These are phyloP conservation scores for Dinocampus coccinellae DNA, from an alignment of 2,888 invertebrate species.

Conservation along the genomic window DNA sequence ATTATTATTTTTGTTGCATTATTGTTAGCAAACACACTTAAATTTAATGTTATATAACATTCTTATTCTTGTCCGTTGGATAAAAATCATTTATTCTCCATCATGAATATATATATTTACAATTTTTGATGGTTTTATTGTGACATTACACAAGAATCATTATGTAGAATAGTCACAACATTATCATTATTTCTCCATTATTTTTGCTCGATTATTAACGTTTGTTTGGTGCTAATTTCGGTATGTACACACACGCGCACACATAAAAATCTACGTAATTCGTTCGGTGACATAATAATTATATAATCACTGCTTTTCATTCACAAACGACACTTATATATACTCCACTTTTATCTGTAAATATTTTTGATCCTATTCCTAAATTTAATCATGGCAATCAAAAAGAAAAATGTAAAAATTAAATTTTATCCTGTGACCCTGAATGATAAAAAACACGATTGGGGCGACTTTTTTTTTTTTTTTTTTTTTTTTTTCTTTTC, in stretches of 20 bases:
- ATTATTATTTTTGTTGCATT: neutral
- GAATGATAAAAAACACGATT: neutral
- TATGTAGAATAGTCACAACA: neutral
- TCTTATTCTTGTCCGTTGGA: neutral
- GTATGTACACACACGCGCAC: conserved; percentile 40
- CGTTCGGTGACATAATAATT: conserved; percentile 26
- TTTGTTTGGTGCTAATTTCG: conserved; percentile 17
- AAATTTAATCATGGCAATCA: neutral
- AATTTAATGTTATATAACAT: neutral
- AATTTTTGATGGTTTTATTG: neutral
- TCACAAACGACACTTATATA: neutral
- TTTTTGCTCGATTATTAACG: conserved; percentile 20
- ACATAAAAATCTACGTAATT: conserved; percentile 37
- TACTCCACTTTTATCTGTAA: neutral
- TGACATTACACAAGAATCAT: neutral
- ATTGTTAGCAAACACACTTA: neutral
- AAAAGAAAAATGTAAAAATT: neutral
- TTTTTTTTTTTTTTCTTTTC: conserved; percentile 30
- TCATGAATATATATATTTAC: neutral
- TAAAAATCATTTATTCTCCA: neutral
- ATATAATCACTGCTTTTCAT: conserved; percentile 4
- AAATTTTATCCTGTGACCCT: neutral
- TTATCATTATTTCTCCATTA: neutral
- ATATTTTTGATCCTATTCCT: neutral
- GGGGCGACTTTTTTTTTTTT: conserved; percentile 10